Evolutionary conservation across 1,140 invertebrate genomes (phyloP), one percentile per base, ranked within the genome.

Genomic region (Cydia amplana): DNA sequence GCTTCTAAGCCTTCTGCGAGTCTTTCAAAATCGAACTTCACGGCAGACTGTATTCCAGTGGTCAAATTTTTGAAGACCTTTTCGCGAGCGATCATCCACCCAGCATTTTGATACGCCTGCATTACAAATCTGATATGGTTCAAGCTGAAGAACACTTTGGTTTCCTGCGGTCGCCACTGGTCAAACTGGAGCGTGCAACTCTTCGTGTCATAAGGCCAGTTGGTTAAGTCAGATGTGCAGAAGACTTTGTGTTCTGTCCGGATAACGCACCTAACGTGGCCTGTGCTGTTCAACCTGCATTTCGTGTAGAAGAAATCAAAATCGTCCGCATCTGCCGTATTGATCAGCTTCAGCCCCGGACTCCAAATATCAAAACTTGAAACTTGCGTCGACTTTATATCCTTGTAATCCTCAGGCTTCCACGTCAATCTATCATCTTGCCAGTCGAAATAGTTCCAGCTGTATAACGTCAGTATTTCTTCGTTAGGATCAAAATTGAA

Each of bases 161-260:
- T 40, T 18, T 70, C 65, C 18, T 18, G 28, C 0, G 65, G 32
- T 36, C 65, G n/a, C 65, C 65, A 70, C 3, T 70, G 65, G 28
- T 70, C 65, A 36, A 70, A 43, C 2, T 40, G 9, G 16, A 70
- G 65, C 14, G 16, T 40, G 9, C 65, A 70, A 43, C 7, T 70
- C 65, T 70, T 70, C 10, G 14, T 36, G n/a, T 70, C 65, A 40
- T 70, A 70, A n/a, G 65, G 65, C 65, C 65, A 70, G 12, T 70
- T 70, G 20, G 28, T 70, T 12, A 70, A 18, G n/a, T 18, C 28
- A 40, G 65, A 70, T 10, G 28, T 40, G 9, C 65, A 70, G 36
- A 40, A 18, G n/a, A 70, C 65, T 70, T 10, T 36, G 32, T 70
- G 65, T 70, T 70, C 65, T 36, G 65, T 18, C 16, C 32, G 14